Conservation (phyloP, 35 echinoderm and acorn worm species). For the Patiria miniata region DNA sequence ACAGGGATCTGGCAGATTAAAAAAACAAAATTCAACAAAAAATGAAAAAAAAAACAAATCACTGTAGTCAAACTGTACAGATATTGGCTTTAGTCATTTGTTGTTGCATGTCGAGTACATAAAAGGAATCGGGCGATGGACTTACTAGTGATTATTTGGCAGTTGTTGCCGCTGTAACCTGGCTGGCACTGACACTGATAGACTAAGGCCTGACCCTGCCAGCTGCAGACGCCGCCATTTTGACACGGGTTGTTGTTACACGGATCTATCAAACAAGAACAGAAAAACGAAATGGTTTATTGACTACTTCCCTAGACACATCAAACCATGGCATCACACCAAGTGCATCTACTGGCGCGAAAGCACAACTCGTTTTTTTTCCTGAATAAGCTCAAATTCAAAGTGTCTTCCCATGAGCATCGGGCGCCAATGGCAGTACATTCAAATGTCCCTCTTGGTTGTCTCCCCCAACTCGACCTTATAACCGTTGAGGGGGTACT, state of each 20-base stretch:
- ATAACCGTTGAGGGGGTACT: too few relatives aligned
- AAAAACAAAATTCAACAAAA: not conserved
- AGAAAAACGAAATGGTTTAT: not conserved
- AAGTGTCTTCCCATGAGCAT: too few relatives aligned
- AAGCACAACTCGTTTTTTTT: too few relatives aligned
- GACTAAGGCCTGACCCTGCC: not conserved
- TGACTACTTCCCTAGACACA: too few relatives aligned
- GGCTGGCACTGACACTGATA: conserved; percentile 13
- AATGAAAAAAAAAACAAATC: not conserved
- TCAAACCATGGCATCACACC: too few relatives aligned
- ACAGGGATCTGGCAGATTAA: not conserved
- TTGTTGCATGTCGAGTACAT: not conserved
- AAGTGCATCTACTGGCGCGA: too few relatives aligned
- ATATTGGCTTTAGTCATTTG: not conserved
- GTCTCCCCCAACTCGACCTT: too few relatives aligned
- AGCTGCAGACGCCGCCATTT: conserved; percentile 42
- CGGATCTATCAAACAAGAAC: conserved; percentile 33
- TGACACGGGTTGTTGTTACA: conserved; percentile 35
- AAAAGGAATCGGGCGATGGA: too few relatives aligned
- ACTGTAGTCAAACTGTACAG: not conserved
- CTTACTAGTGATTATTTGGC: not conserved
- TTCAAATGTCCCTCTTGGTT: too few relatives aligned
- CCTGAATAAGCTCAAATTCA: too few relatives aligned
- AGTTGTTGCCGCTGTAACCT: not conserved
- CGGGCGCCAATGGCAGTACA: too few relatives aligned